Conservation (phyloP, 2,113 vertebrate species). For the Pteruthius melanotis region DNA sequence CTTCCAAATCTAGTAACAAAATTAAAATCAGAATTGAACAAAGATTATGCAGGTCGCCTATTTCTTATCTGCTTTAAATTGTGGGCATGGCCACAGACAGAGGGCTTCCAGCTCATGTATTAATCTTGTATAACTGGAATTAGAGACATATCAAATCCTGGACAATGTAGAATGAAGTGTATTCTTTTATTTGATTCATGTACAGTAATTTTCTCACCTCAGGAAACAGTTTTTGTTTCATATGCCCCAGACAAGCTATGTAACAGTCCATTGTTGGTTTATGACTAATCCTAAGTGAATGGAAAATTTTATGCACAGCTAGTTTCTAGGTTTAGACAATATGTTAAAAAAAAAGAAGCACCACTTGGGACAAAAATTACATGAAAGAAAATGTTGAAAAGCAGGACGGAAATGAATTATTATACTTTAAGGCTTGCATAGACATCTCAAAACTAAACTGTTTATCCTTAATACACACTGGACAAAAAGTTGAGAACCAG, state of each 20-base stretch:
- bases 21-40: background rate
- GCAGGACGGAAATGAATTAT: background rate
- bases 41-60: background rate
- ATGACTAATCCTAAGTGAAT: conserved; percentile 7
- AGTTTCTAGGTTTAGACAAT: background rate
- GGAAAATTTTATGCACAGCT: background rate
- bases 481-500: background rate
- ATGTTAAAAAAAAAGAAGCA: background rate
- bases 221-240: background rate
- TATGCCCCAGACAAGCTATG: background rate
- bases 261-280: background rate
- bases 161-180: background rate
- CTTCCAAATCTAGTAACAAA: background rate
- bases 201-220: background rate
- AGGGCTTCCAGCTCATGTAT: background rate
- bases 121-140: background rate
- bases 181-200: background rate
- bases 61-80: background rate
- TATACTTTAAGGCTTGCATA: background rate
- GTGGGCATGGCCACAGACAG: background rate
- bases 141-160: background rate
- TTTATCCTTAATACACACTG: background rate
- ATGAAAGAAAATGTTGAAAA: background rate
- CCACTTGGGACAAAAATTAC: background rate
- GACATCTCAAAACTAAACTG: background rate